phyloP scores from a whole-genome alignment of 2,888 invertebrate species.

The Lepeophtheirus nordmannii region DNA sequence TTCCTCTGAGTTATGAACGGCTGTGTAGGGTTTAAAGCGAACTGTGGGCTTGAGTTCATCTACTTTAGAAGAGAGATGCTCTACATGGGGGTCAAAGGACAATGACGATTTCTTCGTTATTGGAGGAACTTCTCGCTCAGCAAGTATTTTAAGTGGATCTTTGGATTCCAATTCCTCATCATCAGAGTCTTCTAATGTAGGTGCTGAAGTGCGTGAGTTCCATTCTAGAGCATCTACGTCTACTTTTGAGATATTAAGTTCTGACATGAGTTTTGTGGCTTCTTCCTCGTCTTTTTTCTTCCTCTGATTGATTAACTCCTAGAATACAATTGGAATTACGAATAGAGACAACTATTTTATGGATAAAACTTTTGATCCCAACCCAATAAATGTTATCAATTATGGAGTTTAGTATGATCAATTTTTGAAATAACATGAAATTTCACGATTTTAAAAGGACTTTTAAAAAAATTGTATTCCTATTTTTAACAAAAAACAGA shows the following conservation, averaged over 20 bases:
- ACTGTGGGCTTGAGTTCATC: not conserved
- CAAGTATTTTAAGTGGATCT: not conserved
- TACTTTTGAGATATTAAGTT: not conserved
- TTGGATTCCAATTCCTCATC: not conserved
- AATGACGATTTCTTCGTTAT: not conserved
- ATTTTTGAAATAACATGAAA: too few relatives aligned
- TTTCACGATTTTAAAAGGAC: too few relatives aligned
- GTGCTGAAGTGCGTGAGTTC: not conserved
- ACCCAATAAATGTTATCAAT: too few relatives aligned
- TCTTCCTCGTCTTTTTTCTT: not conserved
- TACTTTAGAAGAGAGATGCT: not conserved
- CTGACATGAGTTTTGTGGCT: not conserved
- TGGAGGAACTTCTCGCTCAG: not conserved
- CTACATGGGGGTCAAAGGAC: not conserved
- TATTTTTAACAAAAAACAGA: too few relatives aligned
- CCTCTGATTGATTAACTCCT: not conserved
- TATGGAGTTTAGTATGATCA: too few relatives aligned
- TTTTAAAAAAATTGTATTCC: too few relatives aligned
- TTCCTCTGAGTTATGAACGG: not conserved
- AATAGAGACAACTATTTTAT: too few relatives aligned
- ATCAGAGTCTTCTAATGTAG: not conserved
- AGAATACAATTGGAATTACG: not conserved
- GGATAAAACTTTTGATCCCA: too few relatives aligned
- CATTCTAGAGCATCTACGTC: not conserved
- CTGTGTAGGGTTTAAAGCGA: not conserved